Percentiles rank a stretch among this genome's conserved stretches.
phyloP scores from a whole-genome alignment of 2,888 invertebrate genomes.

The Elgonia sp. region DNA sequence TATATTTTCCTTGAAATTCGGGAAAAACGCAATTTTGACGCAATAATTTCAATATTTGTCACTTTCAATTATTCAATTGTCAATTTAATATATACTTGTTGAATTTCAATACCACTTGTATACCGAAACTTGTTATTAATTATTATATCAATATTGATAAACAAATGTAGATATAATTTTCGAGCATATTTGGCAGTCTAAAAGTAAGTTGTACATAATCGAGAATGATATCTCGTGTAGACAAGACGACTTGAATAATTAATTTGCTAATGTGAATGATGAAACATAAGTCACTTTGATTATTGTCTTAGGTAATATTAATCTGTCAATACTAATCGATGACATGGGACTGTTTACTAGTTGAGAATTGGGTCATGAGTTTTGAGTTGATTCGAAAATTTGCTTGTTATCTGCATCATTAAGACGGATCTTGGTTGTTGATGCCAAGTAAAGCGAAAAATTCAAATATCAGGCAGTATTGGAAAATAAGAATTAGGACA shows the following conservation, averaged over 20 bases:
- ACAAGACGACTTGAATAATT: conserved; percentile 12
- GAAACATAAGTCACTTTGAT: conserved; percentile 36
- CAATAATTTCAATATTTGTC: no score
- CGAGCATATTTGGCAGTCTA: no score
- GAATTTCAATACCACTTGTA: no score
- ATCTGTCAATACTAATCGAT: conserved; percentile 57
- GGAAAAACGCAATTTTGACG: no score
- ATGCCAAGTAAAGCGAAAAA: not conserved
- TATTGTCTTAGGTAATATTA: conserved; percentile 55
- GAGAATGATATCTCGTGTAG: not conserved
- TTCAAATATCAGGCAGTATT: not conserved
- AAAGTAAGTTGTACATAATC: not conserved
- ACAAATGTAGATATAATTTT: no score
- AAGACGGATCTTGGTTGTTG: conserved; percentile 28
- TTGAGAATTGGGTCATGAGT: conserved; percentile 49
- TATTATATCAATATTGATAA: no score
- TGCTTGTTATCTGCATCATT: conserved; percentile 18
- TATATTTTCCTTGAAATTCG: no score
- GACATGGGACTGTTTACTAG: conserved; percentile 41
- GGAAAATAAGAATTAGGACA: not conserved
- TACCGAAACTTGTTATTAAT: no score
- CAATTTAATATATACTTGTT: no score
- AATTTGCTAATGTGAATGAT: conserved; percentile 25
- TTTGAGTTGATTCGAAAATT: conserved; percentile 50
- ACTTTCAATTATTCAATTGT: no score